phyloP scores from a whole-genome alignment of 2,113 vertebrate genomes.

The Halichoeres trimaculatus region DNA sequence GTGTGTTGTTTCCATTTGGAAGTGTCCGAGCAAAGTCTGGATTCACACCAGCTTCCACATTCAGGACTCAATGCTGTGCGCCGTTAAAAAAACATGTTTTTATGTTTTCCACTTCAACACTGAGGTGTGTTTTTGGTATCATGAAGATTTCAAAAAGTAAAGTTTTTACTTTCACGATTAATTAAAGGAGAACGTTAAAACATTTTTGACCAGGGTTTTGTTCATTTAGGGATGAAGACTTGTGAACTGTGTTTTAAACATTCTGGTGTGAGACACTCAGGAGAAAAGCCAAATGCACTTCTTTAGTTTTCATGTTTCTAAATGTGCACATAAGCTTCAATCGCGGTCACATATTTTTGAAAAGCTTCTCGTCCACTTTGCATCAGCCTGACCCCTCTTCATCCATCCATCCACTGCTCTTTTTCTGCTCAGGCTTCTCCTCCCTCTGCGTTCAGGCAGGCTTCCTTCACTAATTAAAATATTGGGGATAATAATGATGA shows the following conservation, averaged over 20 bases:
- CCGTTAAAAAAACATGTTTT: slow-evolving; percentile 7
- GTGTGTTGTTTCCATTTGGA: background rate
- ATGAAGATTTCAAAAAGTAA: background rate
- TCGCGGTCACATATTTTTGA: slow-evolving; percentile 19
- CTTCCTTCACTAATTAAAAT: slow-evolving; percentile 82
- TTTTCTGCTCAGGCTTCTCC: slow-evolving; percentile 35
- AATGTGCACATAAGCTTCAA: background rate
- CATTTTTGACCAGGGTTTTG: background rate
- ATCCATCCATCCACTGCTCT: slow-evolving; percentile 25
- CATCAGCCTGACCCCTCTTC: slow-evolving; percentile 11
- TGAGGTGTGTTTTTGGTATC: slow-evolving; percentile 23
- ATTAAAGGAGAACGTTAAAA: background rate
- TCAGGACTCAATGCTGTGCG: background rate
- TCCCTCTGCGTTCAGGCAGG: slow-evolving; percentile 59
- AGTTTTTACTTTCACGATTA: background rate
- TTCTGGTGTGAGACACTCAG: background rate
- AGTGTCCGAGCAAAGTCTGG: slow-evolving; percentile 24
- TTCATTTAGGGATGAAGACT: background rate
- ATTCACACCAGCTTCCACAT: background rate
- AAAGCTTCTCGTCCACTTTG: slow-evolving; percentile 30
- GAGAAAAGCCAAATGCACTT: slow-evolving; percentile 2
- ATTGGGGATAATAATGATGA: slow-evolving; percentile 81
- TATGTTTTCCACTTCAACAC: slow-evolving; percentile 8
- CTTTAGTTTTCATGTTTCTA: slow-evolving; percentile 30
- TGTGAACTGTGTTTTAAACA: background rate